Evolutionary conservation across 2,888 invertebrate genomes (phyloP).

Genomic region (Cyclophora albipunctata): DNA sequence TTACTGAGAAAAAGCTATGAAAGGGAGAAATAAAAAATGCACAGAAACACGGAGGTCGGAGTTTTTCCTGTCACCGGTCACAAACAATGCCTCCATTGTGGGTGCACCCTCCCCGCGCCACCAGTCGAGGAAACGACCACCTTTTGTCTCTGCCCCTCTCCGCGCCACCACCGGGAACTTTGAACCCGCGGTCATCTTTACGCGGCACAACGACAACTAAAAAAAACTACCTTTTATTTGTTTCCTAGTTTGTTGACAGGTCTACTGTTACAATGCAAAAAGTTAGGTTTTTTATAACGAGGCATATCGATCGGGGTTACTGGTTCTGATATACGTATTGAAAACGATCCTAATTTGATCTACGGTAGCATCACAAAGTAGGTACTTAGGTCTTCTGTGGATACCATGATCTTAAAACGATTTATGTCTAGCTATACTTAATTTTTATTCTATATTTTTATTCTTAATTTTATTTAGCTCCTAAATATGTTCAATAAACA

Average conservation of each 20-base stretch:
- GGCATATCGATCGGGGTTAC: too few species aligned
- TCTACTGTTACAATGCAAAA: constrained; percentile 4
- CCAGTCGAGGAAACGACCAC: constrained; percentile 69
- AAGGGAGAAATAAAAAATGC: constrained; percentile 70
- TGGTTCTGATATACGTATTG: too few species aligned
- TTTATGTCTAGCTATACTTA: too few species aligned
- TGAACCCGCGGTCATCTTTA: constrained; percentile 71
- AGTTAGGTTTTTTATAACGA: not conserved
- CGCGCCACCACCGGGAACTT: constrained; percentile 59
- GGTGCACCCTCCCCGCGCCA: constrained; percentile 34
- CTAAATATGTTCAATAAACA: too few species aligned
- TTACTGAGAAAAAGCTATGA: constrained; percentile 52
- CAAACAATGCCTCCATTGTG: constrained; percentile 72
- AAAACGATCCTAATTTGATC: too few species aligned
- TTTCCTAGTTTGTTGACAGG: constrained; percentile 16
- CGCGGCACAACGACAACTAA: constrained; percentile 53
- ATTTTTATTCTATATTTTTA: too few species aligned
- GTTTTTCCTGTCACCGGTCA: constrained; percentile 75
- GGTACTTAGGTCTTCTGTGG: too few species aligned
- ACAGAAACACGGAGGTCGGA: constrained; percentile 74
- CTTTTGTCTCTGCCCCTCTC: constrained; percentile 64
- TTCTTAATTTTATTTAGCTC: too few species aligned
- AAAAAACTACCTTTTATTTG: constrained; percentile 53
- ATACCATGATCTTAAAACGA: too few species aligned
- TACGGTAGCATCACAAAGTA: too few species aligned